A percentile compares a stretch with the other conserved stretches of the same genome.
These are phyloP conservation scores for Lepus timidus DNA, from an alignment of 2,113 vertebrate species.

Conservation along the genomic window DNA sequence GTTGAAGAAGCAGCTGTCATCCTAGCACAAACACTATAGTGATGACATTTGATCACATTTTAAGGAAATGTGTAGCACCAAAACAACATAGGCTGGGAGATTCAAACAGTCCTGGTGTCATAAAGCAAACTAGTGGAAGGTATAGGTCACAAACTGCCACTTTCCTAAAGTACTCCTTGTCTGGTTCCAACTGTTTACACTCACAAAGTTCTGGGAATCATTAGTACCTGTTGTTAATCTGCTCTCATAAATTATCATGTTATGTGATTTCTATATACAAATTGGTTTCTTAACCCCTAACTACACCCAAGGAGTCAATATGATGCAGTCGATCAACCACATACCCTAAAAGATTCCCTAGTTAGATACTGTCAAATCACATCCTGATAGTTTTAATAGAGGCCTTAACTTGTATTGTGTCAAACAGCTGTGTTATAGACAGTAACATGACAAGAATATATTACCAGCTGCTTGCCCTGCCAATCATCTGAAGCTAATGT, in stretches of 20 bases:
- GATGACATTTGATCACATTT: accelerated
- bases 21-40: background rate
- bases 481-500: slow-evolving; percentile 53
- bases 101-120: background rate
- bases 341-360: slow-evolving; percentile 26
- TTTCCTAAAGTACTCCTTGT: background rate
- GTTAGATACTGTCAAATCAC: slow-evolving; percentile 44
- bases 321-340: slow-evolving; percentile 7
- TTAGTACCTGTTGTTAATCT: background rate
- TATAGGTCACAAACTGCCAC: background rate
- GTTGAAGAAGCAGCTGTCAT: background rate
- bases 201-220: background rate
- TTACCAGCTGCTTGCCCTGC: background rate
- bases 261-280: slow-evolving; percentile 43
- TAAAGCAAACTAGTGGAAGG: background rate
- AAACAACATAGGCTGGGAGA: background rate
- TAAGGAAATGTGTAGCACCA: background rate
- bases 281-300: background rate
- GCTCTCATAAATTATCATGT: background rate
- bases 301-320: slow-evolving; percentile 54
- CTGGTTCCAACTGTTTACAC: too few relatives aligned
- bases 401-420: slow-evolving; percentile 50
- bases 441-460: slow-evolving; percentile 13
- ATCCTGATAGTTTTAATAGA: background rate
- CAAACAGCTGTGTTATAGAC: slow-evolving; percentile 68